Evolutionary conservation across 2,888 invertebrate genomes (phyloP), one percentile per base, ranked within the genome.

Genomic region (Athetis lepigone): DNA sequence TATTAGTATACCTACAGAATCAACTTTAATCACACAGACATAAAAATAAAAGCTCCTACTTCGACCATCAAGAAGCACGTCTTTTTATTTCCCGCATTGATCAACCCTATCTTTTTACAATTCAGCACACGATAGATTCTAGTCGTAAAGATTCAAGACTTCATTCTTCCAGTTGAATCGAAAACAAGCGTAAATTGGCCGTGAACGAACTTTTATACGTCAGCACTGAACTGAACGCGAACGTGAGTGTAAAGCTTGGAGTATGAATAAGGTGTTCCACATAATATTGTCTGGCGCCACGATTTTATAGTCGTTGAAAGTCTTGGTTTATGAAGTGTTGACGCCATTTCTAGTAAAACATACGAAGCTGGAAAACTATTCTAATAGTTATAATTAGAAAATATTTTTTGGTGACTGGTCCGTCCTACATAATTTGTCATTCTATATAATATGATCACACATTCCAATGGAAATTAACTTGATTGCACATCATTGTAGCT

Each of bases 111-210:
- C 57, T 68, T 74, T 64, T 63, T 56, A 68, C 77, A 79, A 76
- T 78, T 79, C 77, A 77, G 77, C 73, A 45, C 77, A 72, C 75
- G 71, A 77, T 75, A 80, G 75, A 45, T 78, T 77, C 76, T 71
- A 72, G 77, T 78, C 62, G 57, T 67, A 77, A 77, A 75, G 74
- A 73, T 63, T 59, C 74, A 68, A 73, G 78, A 83, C 75, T 78
- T 76, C 78, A 78, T 84, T 83, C 69, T 78, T 77, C 68, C 73
- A 76, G 81, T 73, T 67, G 81, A 83, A 83, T 85, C 83, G 81
- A 83, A 82, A 75, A 69, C 78, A 81, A 77, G 82, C 81, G 82
- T 85, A 87, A 88, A 88, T 88, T 89, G 87, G 82, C 82, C 85
- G 80, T 87, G 85, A 87, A 88, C 78, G 80, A 85, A 84, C 84